phyloP scores from a whole-genome alignment of 1,140 invertebrate species.

The Drosophila kikkawai region DNA sequence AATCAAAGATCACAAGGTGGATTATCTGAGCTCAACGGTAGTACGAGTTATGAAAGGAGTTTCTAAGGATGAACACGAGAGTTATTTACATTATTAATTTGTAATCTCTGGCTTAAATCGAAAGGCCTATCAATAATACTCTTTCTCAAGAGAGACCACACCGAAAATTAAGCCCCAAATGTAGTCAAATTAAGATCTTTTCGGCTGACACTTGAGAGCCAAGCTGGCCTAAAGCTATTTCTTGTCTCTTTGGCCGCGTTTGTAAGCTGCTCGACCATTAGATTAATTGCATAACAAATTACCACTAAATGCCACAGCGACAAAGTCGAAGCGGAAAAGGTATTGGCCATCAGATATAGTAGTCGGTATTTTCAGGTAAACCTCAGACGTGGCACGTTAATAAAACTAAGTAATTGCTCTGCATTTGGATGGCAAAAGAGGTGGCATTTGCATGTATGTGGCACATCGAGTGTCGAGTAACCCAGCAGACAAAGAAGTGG shows the following conservation, averaged over 20 bases:
- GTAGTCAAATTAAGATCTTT: conserved; percentile 25
- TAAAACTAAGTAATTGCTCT: conserved; percentile 15
- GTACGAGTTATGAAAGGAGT: no score
- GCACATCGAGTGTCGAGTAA: neutral
- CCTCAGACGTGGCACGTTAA: conserved; percentile 11
- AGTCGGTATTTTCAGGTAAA: neutral
- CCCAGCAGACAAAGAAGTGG: no score
- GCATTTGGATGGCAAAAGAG: neutral
- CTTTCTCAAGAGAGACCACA: neutral
- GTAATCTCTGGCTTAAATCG: neutral
- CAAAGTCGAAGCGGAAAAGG: conserved; percentile 48
- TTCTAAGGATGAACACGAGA: neutral
- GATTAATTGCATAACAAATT: conserved; percentile 54
- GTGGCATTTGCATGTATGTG: conserved; percentile 9
- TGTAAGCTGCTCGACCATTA: conserved; percentile 32
- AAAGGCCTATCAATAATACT: neutral
- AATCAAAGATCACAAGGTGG: neutral
- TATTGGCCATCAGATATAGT: conserved; percentile 2
- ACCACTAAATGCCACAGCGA: conserved; percentile 37
- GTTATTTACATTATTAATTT: neutral
- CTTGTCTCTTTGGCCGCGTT: conserved; percentile 18
- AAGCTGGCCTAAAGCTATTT: conserved; percentile 7
- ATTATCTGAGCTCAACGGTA: neutral
- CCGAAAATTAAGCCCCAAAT: neutral
- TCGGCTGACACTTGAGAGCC: conserved; percentile 13